A percentile compares a stretch with the other conserved stretches of the same genome.
Conservation (phyloP, 2,888 invertebrate species). For the Lepas anatifera region DNA sequence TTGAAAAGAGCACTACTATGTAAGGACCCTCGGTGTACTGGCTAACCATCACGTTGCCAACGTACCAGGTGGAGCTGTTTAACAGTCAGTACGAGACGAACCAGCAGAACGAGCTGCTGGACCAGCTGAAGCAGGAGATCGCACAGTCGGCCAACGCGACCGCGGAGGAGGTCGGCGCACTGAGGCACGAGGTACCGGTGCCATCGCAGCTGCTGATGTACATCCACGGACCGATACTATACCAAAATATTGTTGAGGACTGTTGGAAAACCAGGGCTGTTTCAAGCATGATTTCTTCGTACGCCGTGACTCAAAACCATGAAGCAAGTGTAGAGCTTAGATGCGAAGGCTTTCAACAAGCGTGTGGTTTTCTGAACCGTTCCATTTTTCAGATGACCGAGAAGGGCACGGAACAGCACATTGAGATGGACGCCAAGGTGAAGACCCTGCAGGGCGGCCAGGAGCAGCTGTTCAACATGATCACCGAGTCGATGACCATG, state of each 20-base stretch:
- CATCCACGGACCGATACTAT: no score
- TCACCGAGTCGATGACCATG: slow-evolving; percentile 39
- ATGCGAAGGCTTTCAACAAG: no score
- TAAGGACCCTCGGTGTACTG: no score
- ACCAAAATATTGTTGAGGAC: no score
- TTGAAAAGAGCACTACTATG: no score
- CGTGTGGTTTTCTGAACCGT: no score
- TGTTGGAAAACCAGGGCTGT: no score
- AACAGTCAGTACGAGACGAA: not conserved
- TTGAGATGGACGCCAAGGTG: not conserved
- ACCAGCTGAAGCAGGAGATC: slow-evolving; percentile 16
- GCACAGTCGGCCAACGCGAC: not conserved
- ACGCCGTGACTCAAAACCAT: no score
- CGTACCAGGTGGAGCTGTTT: not conserved
- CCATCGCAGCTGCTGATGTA: no score
- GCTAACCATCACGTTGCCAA: no score
- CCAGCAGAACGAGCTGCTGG: not conserved
- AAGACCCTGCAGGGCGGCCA: slow-evolving; percentile 9
- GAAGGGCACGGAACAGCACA: slow-evolving; percentile 2
- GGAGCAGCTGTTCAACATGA: slow-evolving; percentile 16
- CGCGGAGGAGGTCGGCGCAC: not conserved
- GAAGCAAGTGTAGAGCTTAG: no score
- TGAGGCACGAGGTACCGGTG: slow-evolving; percentile 16
- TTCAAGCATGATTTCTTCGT: no score
- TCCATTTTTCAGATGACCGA: slow-evolving; percentile 15